Evolutionary conservation across 2,113 vertebrate genomes (phyloP), one percentile per base, ranked within the genome.

Genomic region (Centropus unirufus): DNA sequence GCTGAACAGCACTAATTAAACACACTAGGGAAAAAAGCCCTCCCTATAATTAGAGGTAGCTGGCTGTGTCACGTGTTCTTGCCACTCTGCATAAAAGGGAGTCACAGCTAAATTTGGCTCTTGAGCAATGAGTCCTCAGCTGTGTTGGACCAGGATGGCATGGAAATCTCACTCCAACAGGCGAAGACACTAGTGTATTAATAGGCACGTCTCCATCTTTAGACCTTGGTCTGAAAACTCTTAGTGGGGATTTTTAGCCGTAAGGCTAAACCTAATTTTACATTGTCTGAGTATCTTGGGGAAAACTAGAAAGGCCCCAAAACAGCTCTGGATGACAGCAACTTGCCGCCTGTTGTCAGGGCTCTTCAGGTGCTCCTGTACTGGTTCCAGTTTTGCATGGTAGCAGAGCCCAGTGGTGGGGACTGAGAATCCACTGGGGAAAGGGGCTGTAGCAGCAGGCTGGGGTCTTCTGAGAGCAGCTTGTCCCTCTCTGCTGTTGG

Each of bases 201-300:
- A 92, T 84, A 77, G 74, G 72, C 0, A 2, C 79, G 69, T n/a
- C 49, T 93, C 75, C 51, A 27, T 80, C 75, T 93, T 95, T 79
- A 92, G 77, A 64, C 74, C 58, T 72, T 2, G 7, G 54, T 62
- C 66, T 82, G 75, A 23, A 61, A 19, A 36, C 42, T 78, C 57
- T 75, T 89, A 89, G 47, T 51, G 11, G 49, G 62, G 93, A 55
- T 86, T 63, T 81, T 74, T 73, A 93, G 47, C 64, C 79, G 52
- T 30, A 58, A 74, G 57, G 34, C 61, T 76, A 57, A 89, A 76
- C 62, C 67, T 92, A 81, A 79, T 91, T 89, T 95, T 79, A 73
- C 11, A 12, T 40, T 8, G 61, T 87, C 89, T 91, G 87, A 85
- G 51, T 42, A 54, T 82, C n/a, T 69, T 46, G 26, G 73, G 57